Base-by-base conservation (phyloP, 2,888 invertebrate genomes). In the Ormyrus labotus region DNA sequence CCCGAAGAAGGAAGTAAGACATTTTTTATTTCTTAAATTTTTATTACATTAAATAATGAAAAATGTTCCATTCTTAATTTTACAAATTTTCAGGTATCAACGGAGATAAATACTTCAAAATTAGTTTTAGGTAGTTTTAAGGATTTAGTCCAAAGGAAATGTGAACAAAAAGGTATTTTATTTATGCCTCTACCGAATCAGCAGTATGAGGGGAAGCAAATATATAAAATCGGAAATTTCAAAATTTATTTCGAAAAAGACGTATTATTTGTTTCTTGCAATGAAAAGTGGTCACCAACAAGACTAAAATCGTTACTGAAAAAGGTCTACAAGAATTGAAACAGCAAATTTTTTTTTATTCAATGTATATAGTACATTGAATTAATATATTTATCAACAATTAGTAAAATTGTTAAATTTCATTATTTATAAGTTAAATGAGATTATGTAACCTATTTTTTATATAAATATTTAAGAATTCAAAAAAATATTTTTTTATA, bases 161-260 rank as follows among this genome's bases (percentile, higher is more conserved):
- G 97, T 86, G 94, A 96, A 82, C 97, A 98, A 85, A 92, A 95
- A 67, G 98, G 97, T 0, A 95, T 99, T 19, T 92, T 98, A 0
- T 98, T 98, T 88, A 95, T 97, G 73, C 99, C 99, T 0, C 92
- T 98, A 68, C 94, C 95, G 0, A 97, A 98, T 45, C 94, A 97
- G 85, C 94, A 93, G 58, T 94, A 96, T 72, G 97, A 98, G 89
- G 97, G 96, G 0, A 94, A 97, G 86, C 97, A 97, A 87, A 93
- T 98, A 5, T 98, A 96, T 87, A 94, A 95, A 88, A 95, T 97
- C 85, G 97, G 97, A 11, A 92, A 93, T 0, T 91, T 95, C 45
- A 95, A 95, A 87, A 95, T 96, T 73, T 97, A 96, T 88, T 94
- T 98, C 50, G 96, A 97, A 85, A 92, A 96, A 82, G 96, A 95